Conservation (phyloP, 2,888 invertebrate genomes). For the Incurvaria masculella region DNA sequence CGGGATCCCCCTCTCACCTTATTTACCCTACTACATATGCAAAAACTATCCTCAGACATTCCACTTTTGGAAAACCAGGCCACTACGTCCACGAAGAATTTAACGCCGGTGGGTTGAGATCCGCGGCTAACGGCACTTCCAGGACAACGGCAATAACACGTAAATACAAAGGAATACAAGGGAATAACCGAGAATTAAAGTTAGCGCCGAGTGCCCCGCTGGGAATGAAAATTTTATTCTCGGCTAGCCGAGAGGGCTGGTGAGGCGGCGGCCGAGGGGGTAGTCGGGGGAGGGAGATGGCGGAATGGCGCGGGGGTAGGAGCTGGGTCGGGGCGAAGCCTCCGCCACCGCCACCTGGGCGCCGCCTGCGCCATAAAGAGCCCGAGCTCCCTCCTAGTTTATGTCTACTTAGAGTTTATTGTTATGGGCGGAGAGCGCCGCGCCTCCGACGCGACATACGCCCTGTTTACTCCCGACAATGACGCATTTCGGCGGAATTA, state of each 20-base stretch:
- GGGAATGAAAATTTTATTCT: not conserved
- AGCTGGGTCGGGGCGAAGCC: not conserved
- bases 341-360: constrained; percentile 5
- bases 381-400: constrained; percentile 22
- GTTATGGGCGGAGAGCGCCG: not conserved
- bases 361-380: constrained; percentile 30
- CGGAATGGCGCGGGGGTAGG: not conserved
- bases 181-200: not conserved
- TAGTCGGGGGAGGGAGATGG: no score
- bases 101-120: no score
- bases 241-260: not conserved
- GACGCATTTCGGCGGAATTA: not conserved
- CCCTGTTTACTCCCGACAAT: not conserved
- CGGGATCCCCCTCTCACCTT: no score
- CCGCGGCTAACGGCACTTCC: not conserved
- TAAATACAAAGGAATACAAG: not conserved
- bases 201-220: not conserved
- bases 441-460: not conserved
- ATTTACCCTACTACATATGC: no score
- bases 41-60: no score
- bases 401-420: constrained; percentile 26
- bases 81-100: no score
- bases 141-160: not conserved
- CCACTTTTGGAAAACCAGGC: no score
- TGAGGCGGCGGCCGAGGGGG: not conserved